phyloP scores from a whole-genome alignment of 2,888 invertebrate genomes.

The Galerucella calmariensis region DNA sequence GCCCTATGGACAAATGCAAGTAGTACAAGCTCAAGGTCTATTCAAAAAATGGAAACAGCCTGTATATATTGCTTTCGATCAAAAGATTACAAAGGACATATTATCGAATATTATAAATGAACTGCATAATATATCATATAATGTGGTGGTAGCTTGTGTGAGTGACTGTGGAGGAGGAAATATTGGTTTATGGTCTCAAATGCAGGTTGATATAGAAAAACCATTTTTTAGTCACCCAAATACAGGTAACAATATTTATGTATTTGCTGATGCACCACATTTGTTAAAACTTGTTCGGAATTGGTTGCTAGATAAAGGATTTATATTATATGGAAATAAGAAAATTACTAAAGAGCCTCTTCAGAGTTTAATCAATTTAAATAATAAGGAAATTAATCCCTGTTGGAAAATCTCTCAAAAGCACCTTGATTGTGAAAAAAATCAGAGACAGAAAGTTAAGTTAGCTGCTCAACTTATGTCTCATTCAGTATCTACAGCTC shows the following conservation, averaged over 20 bases:
- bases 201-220: conserved; percentile 32
- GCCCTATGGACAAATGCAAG: conserved; percentile 15
- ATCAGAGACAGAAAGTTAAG: too few species aligned
- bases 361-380: not conserved
- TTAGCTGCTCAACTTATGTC: too few species aligned
- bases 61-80: conserved; percentile 38
- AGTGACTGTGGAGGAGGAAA: conserved; percentile 43
- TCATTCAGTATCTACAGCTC: too few species aligned
- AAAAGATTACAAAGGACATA: conserved; percentile 42
- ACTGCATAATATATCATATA: conserved; percentile 39
- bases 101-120: conserved; percentile 40
- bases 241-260: conserved; percentile 31
- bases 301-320: conserved; percentile 34
- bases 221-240: conserved; percentile 37
- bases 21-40: conserved; percentile 35
- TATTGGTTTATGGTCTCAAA: conserved; percentile 42
- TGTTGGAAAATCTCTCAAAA: not conserved
- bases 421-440: not conserved
- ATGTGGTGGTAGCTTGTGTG: too few species aligned
- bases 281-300: conserved; percentile 35
- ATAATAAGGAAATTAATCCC: not conserved
- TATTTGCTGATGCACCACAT: conserved; percentile 27
- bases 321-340: conserved; percentile 15
- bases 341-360: not conserved
- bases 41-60: conserved; percentile 45